A percentile compares a stretch with the other conserved stretches of the same genome.
phyloP scores from a whole-genome alignment of 1,140 invertebrate genomes.

The Sminthurinus signatus region DNA sequence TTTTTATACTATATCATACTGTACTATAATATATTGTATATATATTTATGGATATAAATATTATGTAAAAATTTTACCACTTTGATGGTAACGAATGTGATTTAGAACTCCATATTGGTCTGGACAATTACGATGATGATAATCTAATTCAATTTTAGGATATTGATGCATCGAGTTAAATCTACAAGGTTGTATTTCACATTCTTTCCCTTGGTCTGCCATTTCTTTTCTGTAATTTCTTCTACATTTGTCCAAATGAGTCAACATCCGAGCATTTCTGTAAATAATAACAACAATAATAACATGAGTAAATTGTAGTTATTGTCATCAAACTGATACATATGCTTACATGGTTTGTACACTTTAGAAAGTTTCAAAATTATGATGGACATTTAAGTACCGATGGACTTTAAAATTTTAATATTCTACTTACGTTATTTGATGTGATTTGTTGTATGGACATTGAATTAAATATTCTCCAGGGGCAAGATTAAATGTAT shows the following conservation, averaged over 20 bases:
- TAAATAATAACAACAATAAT: too few relatives aligned
- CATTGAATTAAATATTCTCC: conserved; percentile 19
- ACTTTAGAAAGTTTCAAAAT: too few relatives aligned
- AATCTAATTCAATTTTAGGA: background rate
- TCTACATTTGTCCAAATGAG: conserved; percentile 18
- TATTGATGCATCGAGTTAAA: conserved; percentile 5
- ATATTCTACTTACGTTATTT: conserved; percentile 12
- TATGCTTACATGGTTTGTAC: too few relatives aligned
- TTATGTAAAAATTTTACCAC: background rate
- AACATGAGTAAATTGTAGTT: too few relatives aligned
- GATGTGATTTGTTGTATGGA: conserved; percentile 18
- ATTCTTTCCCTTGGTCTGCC: background rate
- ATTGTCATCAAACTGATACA: too few relatives aligned
- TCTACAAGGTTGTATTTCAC: background rate
- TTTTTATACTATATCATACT: too few relatives aligned
- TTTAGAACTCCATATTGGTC: conserved; percentile 4
- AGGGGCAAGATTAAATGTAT: background rate
- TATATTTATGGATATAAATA: too few relatives aligned
- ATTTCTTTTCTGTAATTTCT: conserved; percentile 7
- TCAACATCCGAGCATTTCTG: conserved; percentile 4
- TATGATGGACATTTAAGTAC: too few relatives aligned
- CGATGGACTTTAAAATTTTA: conserved; percentile 2
- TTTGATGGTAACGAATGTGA: conserved; percentile 7
- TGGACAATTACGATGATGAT: background rate
- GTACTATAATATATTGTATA: too few relatives aligned